Conservation (phyloP, 2,888 invertebrate species). For the Cryptocephalus moraei region DNA sequence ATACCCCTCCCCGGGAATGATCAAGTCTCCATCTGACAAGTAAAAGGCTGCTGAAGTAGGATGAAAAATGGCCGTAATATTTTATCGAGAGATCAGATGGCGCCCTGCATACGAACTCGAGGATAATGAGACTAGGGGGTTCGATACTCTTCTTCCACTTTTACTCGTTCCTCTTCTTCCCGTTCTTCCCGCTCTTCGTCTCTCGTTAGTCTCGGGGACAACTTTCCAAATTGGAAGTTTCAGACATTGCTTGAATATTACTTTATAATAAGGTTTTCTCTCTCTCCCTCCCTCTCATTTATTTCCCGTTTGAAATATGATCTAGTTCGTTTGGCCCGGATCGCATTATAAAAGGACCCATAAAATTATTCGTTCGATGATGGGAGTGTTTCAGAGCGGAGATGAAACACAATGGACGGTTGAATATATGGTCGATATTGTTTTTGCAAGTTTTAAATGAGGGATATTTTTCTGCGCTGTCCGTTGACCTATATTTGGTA, state of each 20-base stretch:
- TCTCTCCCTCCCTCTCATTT: conserved; percentile 7
- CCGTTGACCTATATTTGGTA: too few species aligned
- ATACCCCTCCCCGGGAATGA: conserved; percentile 29
- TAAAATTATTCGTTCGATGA: too few species aligned
- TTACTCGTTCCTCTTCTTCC: conserved; percentile 20
- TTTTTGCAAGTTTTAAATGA: too few species aligned
- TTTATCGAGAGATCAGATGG: conserved; percentile 42
- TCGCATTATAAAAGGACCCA: too few species aligned
- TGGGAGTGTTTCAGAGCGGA: too few species aligned
- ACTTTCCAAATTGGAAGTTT: conserved; percentile 18
- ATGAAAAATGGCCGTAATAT: conserved; percentile 42
- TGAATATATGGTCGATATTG: too few species aligned
- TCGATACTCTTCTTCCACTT: conserved; percentile 33
- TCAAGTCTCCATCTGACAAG: conserved; percentile 38
- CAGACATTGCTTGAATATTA: conserved; percentile 15
- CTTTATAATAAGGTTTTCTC: conserved; percentile 14
- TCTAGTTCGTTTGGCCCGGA: too few species aligned
- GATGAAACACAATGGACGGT: too few species aligned
- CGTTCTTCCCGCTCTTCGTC: conserved; percentile 26
- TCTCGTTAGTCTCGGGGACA: conserved; percentile 18
- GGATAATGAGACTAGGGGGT: conserved; percentile 40
- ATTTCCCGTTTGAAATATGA: not conserved
- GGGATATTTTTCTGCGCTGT: too few species aligned
- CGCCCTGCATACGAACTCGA: conserved; percentile 39
- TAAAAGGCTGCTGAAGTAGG: conserved; percentile 37